Base-by-base conservation (phyloP, 2,888 invertebrate species). In the Podabrus alpinus region DNA sequence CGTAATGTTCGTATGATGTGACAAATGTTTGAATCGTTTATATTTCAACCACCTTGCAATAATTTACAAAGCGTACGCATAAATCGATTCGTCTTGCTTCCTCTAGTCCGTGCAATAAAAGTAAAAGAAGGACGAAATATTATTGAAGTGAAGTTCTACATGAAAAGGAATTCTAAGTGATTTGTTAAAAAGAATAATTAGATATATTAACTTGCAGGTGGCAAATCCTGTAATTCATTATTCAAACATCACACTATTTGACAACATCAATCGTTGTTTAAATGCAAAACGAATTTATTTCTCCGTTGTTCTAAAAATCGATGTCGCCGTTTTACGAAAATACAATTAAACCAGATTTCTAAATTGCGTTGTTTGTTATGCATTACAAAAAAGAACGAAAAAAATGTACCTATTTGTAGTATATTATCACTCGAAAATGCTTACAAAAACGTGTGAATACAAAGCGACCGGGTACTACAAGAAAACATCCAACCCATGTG, bases 11-110 rank as follows among this genome's bases (percentile, higher is more conserved):
- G 67, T 25, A 25, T 45, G 21, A 21, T 68, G 19, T 66, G 69
- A 75, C 69, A 72, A 72, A 72, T 75, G 72, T 15, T 15, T 16
- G 2, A 66, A 29, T 45, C 7, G 72, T 75, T 72, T 72, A 70
- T 75, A 72, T 72, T 62, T 66, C 73, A 72, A 69, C 66, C 59
- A 69, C 66, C 62, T 64, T 17, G 15, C 15, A 64, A 64, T 64
- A 64, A 19, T 21, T 64, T 19, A 64, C 13, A 64, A 19, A 21
- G 9, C 21, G 62, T 17, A 19, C 45, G 45, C 45, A 45, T 45
- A 45, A 45, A 45, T 45, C 45, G 45, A 45, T 45, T 45, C n/a
- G 45, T 45, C 45, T n/a, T 45, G 45, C 45, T 45, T 45, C 45
- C 45, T 45, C 45, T n/a, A n/a, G 45, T 1, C n/a, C n/a, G 2